Base-by-base conservation (phyloP, 2,888 invertebrate genomes). In the Limnephilus lunatus region DNA sequence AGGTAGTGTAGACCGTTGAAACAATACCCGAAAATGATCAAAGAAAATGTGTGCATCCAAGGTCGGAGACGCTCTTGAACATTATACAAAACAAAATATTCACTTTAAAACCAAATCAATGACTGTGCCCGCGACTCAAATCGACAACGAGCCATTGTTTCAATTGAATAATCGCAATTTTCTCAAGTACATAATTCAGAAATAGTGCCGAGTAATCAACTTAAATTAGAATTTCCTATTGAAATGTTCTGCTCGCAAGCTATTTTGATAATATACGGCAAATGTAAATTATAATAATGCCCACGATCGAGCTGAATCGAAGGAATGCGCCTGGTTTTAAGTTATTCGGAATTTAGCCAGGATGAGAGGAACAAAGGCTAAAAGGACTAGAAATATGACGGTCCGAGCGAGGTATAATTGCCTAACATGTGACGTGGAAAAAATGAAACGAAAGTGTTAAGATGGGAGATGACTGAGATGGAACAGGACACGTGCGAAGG, bases 401-500 rank as follows among this genome's bases (percentile, higher is more conserved):
- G 85, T 25, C n/a, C 86, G 53, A 31, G 86, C 12, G 86, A 86
- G 39, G 44, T 39, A 44, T 86, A 86, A 86, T 86, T 86, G 48
- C 14, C 30, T 39, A 81, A 81, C 81, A 15, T 44, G 81, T 89
- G 89, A 90, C 44, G 32, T n/a, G 83, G 90, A 90, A 90, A 88
- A 90, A 90, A 90, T 83, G 90, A 48, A 90, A 83, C 82, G 53
- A 82, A 90, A 81, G 90, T 90, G 90, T 90, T 83, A 48, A 90
- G 82, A 90, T 90, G 90, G 82, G 48, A 82, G 90, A 90, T 44
- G 90, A 82, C 44, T 44, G 88, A 81, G 39, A 53, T 9, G n/a
- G n/a, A 81, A 80, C 25, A 44, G 31, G 82, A 48, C 90, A 80
- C 48, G 83, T 48, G 44, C 82, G 53, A 90, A 90, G 82, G 90